These are phyloP conservation scores for Menura novaehollandiae DNA, from an alignment of 2,113 vertebrate genomes.

Conservation along the genomic window DNA sequence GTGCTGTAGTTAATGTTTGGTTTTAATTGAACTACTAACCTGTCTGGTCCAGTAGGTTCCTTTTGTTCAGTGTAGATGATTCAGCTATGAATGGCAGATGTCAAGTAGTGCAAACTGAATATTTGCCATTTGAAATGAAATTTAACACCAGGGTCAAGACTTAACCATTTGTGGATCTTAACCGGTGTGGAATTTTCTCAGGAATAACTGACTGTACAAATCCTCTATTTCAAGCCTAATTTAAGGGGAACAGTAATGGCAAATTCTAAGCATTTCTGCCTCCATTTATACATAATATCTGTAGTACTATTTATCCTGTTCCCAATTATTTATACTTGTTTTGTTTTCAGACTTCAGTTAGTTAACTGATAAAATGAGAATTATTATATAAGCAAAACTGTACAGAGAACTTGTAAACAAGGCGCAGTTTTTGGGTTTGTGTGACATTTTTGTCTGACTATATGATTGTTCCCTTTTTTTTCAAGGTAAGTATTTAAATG, in stretches of 20 bases:
- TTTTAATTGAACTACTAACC: not conserved
- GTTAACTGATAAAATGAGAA: not conserved
- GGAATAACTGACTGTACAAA: not conserved
- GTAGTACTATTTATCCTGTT: not conserved
- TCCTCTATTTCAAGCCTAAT: not conserved
- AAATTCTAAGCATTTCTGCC: not conserved
- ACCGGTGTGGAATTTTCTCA: not conserved
- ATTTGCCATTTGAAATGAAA: constrained; percentile 32
- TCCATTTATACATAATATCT: not conserved
- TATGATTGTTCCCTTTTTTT: not conserved
- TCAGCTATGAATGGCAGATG: not conserved
- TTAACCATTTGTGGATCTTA: not conserved
- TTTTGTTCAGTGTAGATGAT: not conserved
- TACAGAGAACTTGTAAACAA: not conserved
- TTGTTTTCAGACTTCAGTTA: not conserved
- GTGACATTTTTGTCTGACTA: not conserved
- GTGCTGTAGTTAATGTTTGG: not conserved
- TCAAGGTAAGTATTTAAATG: not conserved
- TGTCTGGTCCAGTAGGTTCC: not conserved
- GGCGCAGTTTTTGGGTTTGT: not conserved
- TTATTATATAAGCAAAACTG: not conserved
- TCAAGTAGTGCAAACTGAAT: constrained; percentile 5
- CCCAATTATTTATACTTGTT: not conserved
- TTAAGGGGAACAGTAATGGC: not conserved
- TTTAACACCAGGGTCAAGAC: not conserved